Evolutionary conservation across 1,140 invertebrate species (phyloP).

Genomic region (Drosophila ambigua): DNA sequence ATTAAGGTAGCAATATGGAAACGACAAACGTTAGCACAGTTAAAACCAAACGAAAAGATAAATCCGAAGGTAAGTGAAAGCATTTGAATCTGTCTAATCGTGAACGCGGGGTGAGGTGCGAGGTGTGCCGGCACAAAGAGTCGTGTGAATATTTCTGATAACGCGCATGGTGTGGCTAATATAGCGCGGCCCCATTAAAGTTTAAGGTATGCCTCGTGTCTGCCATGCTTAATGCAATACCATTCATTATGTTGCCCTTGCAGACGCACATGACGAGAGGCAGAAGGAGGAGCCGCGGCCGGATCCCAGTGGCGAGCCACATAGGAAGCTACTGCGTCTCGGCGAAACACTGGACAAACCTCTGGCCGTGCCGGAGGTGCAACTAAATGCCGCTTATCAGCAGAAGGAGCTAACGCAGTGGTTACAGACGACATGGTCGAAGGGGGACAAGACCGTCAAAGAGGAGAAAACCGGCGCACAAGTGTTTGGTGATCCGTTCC

Average conservation of each 20-base stretch:
- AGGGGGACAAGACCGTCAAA: slow-evolving; percentile 12
- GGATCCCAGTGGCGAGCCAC: slow-evolving; percentile 41
- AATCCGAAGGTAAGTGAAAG: slow-evolving; percentile 68
- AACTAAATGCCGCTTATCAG: slow-evolving; percentile 48
- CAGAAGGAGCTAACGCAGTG: slow-evolving; percentile 56
- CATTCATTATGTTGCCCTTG: slow-evolving; percentile 71
- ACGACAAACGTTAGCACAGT: slow-evolving; percentile 46
- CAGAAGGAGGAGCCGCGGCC: slow-evolving; percentile 1
- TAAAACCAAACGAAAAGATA: slow-evolving; percentile 59
- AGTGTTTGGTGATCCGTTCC: slow-evolving; percentile 68
- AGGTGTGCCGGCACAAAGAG: slow-evolving; percentile 64
- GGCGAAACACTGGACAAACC: slow-evolving; percentile 15
- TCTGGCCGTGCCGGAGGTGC: slow-evolving; percentile 16
- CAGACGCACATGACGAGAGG: slow-evolving; percentile 43
- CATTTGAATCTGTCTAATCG: slow-evolving; percentile 17
- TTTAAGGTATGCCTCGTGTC: slow-evolving; percentile 70
- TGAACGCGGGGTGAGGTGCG: slow-evolving; percentile 24
- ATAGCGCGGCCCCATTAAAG: slow-evolving; percentile 60
- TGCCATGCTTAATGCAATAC: slow-evolving; percentile 67
- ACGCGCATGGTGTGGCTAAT: slow-evolving; percentile 48
- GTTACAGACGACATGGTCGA: slow-evolving; percentile 55
- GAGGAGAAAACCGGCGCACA: slow-evolving; percentile 57
- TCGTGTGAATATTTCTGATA: slow-evolving; percentile 30
- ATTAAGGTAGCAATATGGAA: slow-evolving; percentile 39
- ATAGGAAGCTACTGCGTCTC: slow-evolving; percentile 54